Evolutionary conservation across 2,797 vertebrate genomes (phyloP).

Genomic region (Aldrovandia affinis): DNA sequence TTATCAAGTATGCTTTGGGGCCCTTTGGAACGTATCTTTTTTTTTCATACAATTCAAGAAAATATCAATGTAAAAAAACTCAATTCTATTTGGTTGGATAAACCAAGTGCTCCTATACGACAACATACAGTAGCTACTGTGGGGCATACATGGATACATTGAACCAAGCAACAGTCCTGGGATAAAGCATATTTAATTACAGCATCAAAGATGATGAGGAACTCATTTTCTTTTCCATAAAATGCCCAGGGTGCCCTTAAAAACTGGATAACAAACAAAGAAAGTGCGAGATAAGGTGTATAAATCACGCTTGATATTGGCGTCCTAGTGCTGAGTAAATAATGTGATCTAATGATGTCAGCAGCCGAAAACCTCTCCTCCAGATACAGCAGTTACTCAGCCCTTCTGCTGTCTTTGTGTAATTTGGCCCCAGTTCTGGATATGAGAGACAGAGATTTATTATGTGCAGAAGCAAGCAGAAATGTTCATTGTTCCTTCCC

Average conservation of each 20-base stretch:
- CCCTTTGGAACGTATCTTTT: neutral
- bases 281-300: neutral
- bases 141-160: neutral
- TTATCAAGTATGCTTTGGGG: neutral
- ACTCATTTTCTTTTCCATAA: neutral
- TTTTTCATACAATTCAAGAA: too few relatives aligned
- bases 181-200: neutral
- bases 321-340: conserved; percentile 14
- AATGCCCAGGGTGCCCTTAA: neutral
- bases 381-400: conserved; percentile 25
- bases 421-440: conserved; percentile 22
- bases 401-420: conserved; percentile 19
- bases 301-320: conserved; percentile 10
- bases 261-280: neutral
- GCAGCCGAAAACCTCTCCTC: conserved; percentile 17
- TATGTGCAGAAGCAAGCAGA: neutral
- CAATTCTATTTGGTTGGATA: too few relatives aligned
- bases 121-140: neutral
- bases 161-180: neutral
- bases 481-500: conserved; percentile 4
- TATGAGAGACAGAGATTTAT: neutral
- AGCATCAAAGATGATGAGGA: neutral
- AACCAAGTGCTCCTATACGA: too few relatives aligned
- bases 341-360: conserved; percentile 28
- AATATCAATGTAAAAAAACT: too few relatives aligned